Base-by-base conservation (phyloP, 2,797 vertebrate genomes). In the Hydrocynus forskahlii region DNA sequence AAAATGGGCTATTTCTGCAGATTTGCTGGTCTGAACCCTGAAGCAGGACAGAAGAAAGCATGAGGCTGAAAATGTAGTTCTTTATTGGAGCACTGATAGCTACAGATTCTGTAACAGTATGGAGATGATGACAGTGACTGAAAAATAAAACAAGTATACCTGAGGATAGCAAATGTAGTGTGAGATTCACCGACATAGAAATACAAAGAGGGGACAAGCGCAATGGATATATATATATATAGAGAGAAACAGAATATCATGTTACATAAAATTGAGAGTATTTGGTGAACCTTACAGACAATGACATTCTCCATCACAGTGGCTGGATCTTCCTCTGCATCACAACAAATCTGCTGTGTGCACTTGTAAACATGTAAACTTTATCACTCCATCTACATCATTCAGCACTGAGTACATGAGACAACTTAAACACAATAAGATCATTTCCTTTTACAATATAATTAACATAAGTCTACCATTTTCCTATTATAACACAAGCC, bases 281-380 rank as follows among this genome's bases (percentile, higher is more conserved):
- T 48, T 48, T 68, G 50, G 25, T 72, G 23, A 54, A 35, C 25
- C 19, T 7, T 54, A 74, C 19, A 72, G 70, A 55, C 50, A 2
- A 38, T 45, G n/a, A 76, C 55, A 25, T 76, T 76, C 73, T 21
- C 59, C 19, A 55, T 81, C 80, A 77, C 75, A 77, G 80, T 82
- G 80, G 67, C 68, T 77, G 75, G 68, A 64, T 48, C 55, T n/a
- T 48, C 67, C 59, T 66, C 21, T 45, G 21, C 68, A 70, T 45
- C 67, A 43, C 66, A 68, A 2, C 40, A 35, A 13, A 59, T 17
- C 7, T 35, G 74, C 50, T 50, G 74, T 35, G 29, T 76, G 45
- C 57, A 48, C 73, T 70, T 57, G 72, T 14, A 72, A 64, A 72
- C 80, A 70, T 75, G 73, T 76, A 62, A 81, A 76, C 69, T 29